Percentiles rank a stretch among this genome's conserved stretches.
phyloP scores from a whole-genome alignment of 2,797 vertebrate genomes.

The Limnodromus scolopaceus region DNA sequence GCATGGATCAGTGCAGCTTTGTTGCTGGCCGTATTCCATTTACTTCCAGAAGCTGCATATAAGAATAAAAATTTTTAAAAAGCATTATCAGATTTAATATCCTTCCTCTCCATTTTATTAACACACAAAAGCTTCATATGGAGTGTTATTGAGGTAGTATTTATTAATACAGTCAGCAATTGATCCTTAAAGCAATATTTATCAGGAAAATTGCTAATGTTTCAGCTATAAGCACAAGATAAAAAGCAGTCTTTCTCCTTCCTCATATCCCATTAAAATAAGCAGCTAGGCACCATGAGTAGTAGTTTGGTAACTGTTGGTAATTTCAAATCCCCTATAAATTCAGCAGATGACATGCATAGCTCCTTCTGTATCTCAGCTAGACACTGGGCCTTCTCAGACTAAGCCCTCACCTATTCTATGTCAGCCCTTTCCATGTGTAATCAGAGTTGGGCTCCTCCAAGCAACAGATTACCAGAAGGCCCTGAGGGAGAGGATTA shows the following conservation, averaged over 20 bases:
- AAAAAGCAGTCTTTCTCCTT: background rate
- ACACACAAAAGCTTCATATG: background rate
- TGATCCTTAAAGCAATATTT: conserved; percentile 1
- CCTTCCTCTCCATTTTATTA: background rate
- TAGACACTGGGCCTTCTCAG: background rate
- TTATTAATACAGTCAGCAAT: background rate
- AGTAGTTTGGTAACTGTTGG: background rate
- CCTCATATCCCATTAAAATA: background rate
- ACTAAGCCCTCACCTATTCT: background rate
- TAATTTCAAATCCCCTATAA: background rate
- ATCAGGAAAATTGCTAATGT: background rate
- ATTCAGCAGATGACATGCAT: background rate
- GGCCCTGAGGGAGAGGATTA: background rate
- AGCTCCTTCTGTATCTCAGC: background rate
- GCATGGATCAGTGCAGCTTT: background rate
- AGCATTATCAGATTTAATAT: background rate
- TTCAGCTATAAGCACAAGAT: background rate
- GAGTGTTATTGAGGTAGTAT: background rate
- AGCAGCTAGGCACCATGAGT: background rate
- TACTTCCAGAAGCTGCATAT: background rate
- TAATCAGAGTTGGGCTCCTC: background rate
- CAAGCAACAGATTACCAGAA: background rate
- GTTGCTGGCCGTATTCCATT: background rate
- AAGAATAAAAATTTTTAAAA: background rate
- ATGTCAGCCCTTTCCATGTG: background rate